A percentile compares a stretch with the other conserved stretches of the same genome.
These are phyloP conservation scores for Drosophila niveifrons DNA, from an alignment of 2,888 invertebrate genomes.

Conservation along the genomic window DNA sequence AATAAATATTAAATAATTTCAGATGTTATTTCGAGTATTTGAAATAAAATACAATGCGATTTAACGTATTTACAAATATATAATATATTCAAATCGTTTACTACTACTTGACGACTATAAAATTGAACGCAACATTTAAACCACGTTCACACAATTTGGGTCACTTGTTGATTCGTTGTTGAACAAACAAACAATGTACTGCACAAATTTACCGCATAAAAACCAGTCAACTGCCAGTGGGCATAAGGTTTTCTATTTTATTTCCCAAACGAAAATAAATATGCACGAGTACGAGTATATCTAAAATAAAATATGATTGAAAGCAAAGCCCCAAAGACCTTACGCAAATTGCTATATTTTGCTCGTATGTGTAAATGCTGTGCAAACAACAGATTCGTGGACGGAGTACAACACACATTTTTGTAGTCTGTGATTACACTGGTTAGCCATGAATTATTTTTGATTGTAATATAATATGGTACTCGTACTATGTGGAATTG, in stretches of 20 bases:
- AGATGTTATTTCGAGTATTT: neutral
- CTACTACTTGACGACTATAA: neutral
- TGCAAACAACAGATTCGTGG: slow-evolving; percentile 38
- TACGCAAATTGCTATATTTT: slow-evolving; percentile 30
- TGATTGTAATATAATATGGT: neutral
- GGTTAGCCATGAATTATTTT: slow-evolving; percentile 6
- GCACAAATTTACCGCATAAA: slow-evolving; percentile 10
- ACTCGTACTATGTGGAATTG: neutral
- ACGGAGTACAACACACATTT: slow-evolving; percentile 13
- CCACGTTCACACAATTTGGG: slow-evolving; percentile 19
- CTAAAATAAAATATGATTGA: slow-evolving; percentile 21
- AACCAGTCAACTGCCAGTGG: slow-evolving; percentile 18
- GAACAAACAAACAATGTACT: slow-evolving; percentile 14
- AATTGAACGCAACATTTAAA: slow-evolving; percentile 2
- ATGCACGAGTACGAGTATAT: slow-evolving; percentile 5
- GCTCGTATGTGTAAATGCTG: slow-evolving; percentile 26
- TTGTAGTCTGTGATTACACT: slow-evolving; percentile 18
- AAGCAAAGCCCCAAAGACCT: slow-evolving; percentile 49
- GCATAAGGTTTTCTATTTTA: slow-evolving; percentile 29
- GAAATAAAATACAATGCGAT: neutral
- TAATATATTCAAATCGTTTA: neutral
- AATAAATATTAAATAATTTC: neutral
- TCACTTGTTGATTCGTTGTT: slow-evolving; percentile 32
- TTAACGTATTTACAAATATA: too few relatives aligned
- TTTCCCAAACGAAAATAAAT: slow-evolving; percentile 43